These are phyloP conservation scores for Murina feae DNA, from an alignment of 2,113 vertebrate genomes.

Conservation along the genomic window DNA sequence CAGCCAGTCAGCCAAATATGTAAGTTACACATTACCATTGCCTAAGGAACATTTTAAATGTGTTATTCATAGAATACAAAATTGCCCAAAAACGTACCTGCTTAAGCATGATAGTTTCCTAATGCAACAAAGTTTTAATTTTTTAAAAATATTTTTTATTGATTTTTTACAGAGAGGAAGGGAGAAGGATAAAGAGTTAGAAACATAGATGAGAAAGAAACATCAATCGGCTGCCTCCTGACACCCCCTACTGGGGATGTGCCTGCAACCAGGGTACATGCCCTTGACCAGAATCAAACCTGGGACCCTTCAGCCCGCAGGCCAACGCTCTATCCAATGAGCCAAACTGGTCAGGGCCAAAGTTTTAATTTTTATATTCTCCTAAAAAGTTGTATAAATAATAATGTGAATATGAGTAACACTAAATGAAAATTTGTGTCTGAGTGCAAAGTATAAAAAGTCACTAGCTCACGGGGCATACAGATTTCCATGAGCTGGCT, in stretches of 20 bases:
- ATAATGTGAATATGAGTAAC: conserved; percentile 23
- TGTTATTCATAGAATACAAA: conserved; percentile 9
- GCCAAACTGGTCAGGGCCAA: too few relatives aligned
- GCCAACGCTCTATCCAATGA: too few relatives aligned
- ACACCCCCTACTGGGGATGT: too few relatives aligned
- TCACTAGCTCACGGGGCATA: conserved; percentile 13
- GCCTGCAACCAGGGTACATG: too few relatives aligned
- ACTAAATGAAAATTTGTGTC: conserved; percentile 26
- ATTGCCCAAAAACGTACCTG: background rate
- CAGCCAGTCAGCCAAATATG: background rate
- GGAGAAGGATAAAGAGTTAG: too few relatives aligned
- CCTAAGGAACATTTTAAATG: conserved; percentile 26
- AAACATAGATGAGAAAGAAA: too few relatives aligned
- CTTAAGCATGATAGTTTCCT: background rate
- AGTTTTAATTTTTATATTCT: conserved; percentile 25
- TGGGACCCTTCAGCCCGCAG: too few relatives aligned
- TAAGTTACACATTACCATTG: background rate
- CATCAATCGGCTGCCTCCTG: too few relatives aligned
- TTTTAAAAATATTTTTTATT: too few relatives aligned
- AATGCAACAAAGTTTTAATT: conserved; percentile 17
- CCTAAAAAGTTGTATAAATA: conserved; percentile 8
- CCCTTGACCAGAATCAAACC: too few relatives aligned
- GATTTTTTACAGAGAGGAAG: too few relatives aligned
- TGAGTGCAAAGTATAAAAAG: background rate
- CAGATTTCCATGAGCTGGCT: conserved; percentile 55